These are phyloP conservation scores for Molossus molossus DNA, from an alignment of 2,797 vertebrate genomes.

Conservation along the genomic window DNA sequence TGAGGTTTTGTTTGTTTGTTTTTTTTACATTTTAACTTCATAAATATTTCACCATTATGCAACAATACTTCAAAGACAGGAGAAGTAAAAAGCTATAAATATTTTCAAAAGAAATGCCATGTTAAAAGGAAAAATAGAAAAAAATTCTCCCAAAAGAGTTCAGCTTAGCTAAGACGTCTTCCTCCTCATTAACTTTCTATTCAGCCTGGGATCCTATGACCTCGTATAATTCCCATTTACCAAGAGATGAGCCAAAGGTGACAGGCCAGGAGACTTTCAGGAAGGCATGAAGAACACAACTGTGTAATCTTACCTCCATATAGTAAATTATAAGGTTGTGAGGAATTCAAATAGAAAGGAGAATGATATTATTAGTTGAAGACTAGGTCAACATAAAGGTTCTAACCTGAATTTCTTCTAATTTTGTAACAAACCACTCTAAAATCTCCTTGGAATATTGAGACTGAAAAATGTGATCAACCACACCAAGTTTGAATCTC, in stretches of 20 bases:
- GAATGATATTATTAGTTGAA: slow-evolving; percentile 70
- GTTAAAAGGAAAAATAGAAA: not conserved
- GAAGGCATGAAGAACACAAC: not conserved
- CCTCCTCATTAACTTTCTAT: slow-evolving; percentile 35
- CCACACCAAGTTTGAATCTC: not conserved
- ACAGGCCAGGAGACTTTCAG: not conserved
- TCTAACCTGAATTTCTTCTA: slow-evolving; percentile 65
- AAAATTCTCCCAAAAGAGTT: not conserved
- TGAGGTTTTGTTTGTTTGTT: not conserved
- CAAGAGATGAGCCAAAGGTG: not conserved
- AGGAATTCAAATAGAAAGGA: slow-evolving; percentile 56
- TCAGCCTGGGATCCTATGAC: not conserved
- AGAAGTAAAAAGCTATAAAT: not conserved
- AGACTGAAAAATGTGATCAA: slow-evolving; percentile 24
- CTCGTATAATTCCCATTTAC: slow-evolving; percentile 27
- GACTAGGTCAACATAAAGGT: slow-evolving; percentile 57
- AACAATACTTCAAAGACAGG: not conserved
- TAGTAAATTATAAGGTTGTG: slow-evolving; percentile 58
- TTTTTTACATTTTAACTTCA: not conserved
- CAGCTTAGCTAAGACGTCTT: slow-evolving; percentile 28
- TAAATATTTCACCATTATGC: slow-evolving; percentile 23
- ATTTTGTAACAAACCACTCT: slow-evolving; percentile 63
- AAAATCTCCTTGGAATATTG: slow-evolving; percentile 60
- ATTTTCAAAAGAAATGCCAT: not conserved
- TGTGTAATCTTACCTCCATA: not conserved